Percentiles rank a stretch among this genome's conserved stretches.
Evolutionary conservation across 1,140 invertebrate genomes (phyloP).

Genomic region (Drosophila athabasca): DNA sequence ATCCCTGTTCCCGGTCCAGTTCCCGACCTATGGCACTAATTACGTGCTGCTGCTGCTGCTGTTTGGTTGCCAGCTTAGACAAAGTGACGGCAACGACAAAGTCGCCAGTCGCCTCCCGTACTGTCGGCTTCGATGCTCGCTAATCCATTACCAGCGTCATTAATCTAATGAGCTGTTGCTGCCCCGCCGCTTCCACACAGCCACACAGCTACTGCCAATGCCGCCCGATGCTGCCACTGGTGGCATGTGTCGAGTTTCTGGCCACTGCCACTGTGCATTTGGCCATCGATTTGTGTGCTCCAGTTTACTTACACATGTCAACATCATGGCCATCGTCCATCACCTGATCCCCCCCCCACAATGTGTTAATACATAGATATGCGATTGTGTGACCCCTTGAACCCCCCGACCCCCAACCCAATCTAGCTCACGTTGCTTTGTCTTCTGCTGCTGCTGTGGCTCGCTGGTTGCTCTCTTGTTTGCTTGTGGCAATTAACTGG

Average conservation of each 20-base stretch:
- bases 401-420: background rate
- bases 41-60: slow-evolving; percentile 60
- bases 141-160: slow-evolving; percentile 81
- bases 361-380: slow-evolving; percentile 69
- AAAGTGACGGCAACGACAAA: slow-evolving; percentile 61
- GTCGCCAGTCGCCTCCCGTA: slow-evolving; percentile 28
- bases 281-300: slow-evolving; percentile 34
- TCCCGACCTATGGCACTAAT: slow-evolving; percentile 70
- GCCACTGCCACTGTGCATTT: slow-evolving; percentile 10
- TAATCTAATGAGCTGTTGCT: slow-evolving; percentile 77
- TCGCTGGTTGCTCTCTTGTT: slow-evolving; percentile 10
- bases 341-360: slow-evolving; percentile 57
- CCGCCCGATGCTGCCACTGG: slow-evolving; percentile 28
- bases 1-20: slow-evolving; percentile 7
- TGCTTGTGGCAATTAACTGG: slow-evolving; percentile 54
- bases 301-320: slow-evolving; percentile 70
- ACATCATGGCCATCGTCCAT: slow-evolving; percentile 56
- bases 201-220: slow-evolving; percentile 18
- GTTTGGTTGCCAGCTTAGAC: slow-evolving; percentile 64
- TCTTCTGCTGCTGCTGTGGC: slow-evolving; percentile 1
- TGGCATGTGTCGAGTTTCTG: slow-evolving; percentile 55
- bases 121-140: slow-evolving; percentile 57
- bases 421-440: slow-evolving; percentile 10
- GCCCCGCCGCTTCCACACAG: slow-evolving; percentile 3
- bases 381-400: slow-evolving; percentile 17